These are phyloP conservation scores for Pterostichus niger DNA, from an alignment of 2,888 invertebrate genomes.

Conservation along the genomic window DNA sequence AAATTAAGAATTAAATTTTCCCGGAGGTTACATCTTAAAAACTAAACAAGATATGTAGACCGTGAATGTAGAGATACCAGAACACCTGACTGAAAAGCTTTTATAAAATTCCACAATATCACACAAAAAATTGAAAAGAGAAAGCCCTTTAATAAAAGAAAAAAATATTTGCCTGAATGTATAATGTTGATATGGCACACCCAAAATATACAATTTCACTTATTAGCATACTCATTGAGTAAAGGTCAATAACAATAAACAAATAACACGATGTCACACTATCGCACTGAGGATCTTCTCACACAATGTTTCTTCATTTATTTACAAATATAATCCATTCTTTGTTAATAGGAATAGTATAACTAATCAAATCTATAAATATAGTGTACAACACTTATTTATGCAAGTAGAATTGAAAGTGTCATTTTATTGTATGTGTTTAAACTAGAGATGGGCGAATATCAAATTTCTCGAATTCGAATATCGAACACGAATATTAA, in stretches of 20 bases:
- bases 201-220: constrained; percentile 63
- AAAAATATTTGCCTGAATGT: constrained; percentile 49
- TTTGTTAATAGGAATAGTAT: too few relatives aligned
- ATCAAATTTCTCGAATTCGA: too few relatives aligned
- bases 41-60: too few relatives aligned
- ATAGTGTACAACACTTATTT: too few relatives aligned
- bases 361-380: too few relatives aligned
- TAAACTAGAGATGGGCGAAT: too few relatives aligned
- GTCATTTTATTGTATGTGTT: too few relatives aligned
- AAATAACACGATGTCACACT: constrained; percentile 21
- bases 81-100: background rate
- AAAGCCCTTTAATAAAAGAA: constrained; percentile 53
- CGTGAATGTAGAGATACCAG: background rate
- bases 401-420: too few relatives aligned
- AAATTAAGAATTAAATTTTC: too few relatives aligned
- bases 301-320: background rate
- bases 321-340: too few relatives aligned
- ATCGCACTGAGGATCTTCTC: background rate
- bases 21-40: too few relatives aligned
- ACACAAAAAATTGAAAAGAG: constrained; percentile 37
- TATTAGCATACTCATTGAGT: constrained; percentile 49
- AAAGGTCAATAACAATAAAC: constrained; percentile 57
- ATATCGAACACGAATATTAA: too few relatives aligned
- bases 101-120: constrained; percentile 3
- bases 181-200: constrained; percentile 38